Conservation (phyloP, 2,888 invertebrate species). For the Agrochola litura region DNA sequence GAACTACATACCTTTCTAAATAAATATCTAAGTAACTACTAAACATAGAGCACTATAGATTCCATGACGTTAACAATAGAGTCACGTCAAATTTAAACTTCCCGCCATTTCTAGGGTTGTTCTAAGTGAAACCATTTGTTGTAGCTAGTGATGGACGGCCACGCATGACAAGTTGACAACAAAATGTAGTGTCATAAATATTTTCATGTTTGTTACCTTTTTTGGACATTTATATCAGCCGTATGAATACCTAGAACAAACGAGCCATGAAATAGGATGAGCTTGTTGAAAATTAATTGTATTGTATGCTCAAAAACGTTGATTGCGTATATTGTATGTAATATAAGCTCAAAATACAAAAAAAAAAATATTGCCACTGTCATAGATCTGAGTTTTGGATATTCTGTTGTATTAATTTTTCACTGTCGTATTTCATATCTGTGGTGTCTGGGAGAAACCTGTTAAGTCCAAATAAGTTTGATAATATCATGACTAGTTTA, state of each 20-base stretch:
- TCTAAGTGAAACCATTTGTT: conserved; percentile 73
- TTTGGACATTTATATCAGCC: conserved; percentile 43
- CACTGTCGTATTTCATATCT: not conserved
- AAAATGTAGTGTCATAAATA: conserved; percentile 67
- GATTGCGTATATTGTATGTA: conserved; percentile 19
- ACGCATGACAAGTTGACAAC: conserved; percentile 44
- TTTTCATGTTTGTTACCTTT: conserved; percentile 51
- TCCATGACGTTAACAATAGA: conserved; percentile 48
- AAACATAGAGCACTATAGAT: conserved; percentile 13
- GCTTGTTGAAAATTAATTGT: conserved; percentile 32
- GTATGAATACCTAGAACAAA: conserved; percentile 34
- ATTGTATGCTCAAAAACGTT: conserved; percentile 24
- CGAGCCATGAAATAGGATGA: conserved; percentile 13
- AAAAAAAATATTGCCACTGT: not conserved
- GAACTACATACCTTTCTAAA: not conserved
- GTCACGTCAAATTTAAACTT: conserved; percentile 71
- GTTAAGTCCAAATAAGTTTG: too few relatives aligned
- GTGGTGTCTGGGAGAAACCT: too few relatives aligned
- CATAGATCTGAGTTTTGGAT: not conserved
- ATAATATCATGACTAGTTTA: too few relatives aligned
- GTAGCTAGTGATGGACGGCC: conserved; percentile 66
- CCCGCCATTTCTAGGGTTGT: conserved; percentile 64
- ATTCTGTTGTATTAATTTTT: conserved; percentile 3
- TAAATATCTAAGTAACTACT: not conserved
- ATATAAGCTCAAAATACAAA: conserved; percentile 13